Base-by-base conservation (phyloP, 2,888 invertebrate species). In the Cenopis cana region DNA sequence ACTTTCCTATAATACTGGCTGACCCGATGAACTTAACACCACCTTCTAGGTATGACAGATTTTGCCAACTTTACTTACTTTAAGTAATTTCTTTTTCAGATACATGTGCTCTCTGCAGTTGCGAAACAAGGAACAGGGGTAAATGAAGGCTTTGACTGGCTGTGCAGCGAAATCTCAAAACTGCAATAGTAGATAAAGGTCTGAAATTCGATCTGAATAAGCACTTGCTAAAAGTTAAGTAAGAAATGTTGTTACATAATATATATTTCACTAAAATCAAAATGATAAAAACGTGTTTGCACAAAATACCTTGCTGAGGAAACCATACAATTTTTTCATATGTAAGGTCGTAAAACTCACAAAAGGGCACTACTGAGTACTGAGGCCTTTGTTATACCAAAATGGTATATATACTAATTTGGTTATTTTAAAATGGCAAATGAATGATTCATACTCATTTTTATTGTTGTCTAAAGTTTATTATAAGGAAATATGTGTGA, bases 51-150 rank as follows among this genome's bases (percentile, higher is more conserved):
- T n/a, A n/a, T n/a, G n/a, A n/a, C n/a, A n/a, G n/a, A n/a, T n/a
- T n/a, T n/a, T n/a, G n/a, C 11, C 41, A n/a, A 18, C 14, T 12
- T 50, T 12, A 8, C 59, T 50, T 14, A 54, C 46, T n/a, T n/a
- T n/a, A n/a, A n/a, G n/a, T 54, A 20, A 29, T 8, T 14, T 56
- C n/a, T n/a, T 24, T 66, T 71, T 60, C 52, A 71, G 66, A 61
- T 71, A 24, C 70, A 61, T 18, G 11, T 71, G 46, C 66, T 49
- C 49, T n/a, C 60, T 3, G 36, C 60, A n/a, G 59, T 60, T 60
- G 70, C 70, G 14, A 24, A 49, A 1, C 29, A 71, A 49, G 70
- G 70, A 17, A 66, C 33, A 24, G 70, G 70, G 17, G 17, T 71
- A 11, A 11, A 54, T 0, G 65, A 66, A 11, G 70, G 60, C 0